Evolutionary conservation across 2,797 vertebrate genomes (phyloP).

Genomic region (Microctenopoma stevenorrisi): DNA sequence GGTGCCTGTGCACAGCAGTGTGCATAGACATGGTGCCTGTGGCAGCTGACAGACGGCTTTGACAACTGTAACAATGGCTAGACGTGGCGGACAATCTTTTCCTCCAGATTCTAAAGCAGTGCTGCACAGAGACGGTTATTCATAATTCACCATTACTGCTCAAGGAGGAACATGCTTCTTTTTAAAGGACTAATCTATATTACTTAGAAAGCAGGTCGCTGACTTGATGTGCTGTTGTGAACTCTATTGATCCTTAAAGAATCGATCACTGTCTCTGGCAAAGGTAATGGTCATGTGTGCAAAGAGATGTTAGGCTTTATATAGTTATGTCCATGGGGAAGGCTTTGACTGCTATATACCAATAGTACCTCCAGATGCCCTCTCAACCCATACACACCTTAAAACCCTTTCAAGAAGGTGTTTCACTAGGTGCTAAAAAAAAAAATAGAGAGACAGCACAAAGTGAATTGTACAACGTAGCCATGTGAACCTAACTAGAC

Average conservation of each 20-base stretch:
- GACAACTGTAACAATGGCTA: constrained; percentile 33
- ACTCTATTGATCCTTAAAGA: constrained; percentile 43
- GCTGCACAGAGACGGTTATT: constrained; percentile 28
- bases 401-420: constrained; percentile 69
- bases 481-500: constrained; percentile 60
- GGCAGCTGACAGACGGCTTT: constrained; percentile 33
- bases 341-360: constrained; percentile 61
- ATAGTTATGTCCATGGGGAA: constrained; percentile 62
- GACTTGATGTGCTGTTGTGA: constrained; percentile 58
- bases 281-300: constrained; percentile 50
- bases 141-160: constrained; percentile 41
- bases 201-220: constrained; percentile 47
- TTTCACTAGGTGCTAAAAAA: constrained; percentile 76
- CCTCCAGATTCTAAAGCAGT: constrained; percentile 19
- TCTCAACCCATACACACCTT: constrained; percentile 53
- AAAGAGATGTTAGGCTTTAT: constrained; percentile 57
- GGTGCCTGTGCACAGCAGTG: constrained; percentile 39
- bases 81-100: constrained; percentile 17
- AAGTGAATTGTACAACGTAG: constrained; percentile 77
- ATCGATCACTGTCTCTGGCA: constrained; percentile 46
- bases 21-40: constrained; percentile 40
- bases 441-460: constrained; percentile 66
- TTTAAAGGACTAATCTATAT: constrained; percentile 46
- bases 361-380: constrained; percentile 60
- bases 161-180: constrained; percentile 27